Evolutionary conservation across 1,140 invertebrate genomes (phyloP), one percentile per base, ranked within the genome.

Genomic region (Chironomus tepperi): DNA sequence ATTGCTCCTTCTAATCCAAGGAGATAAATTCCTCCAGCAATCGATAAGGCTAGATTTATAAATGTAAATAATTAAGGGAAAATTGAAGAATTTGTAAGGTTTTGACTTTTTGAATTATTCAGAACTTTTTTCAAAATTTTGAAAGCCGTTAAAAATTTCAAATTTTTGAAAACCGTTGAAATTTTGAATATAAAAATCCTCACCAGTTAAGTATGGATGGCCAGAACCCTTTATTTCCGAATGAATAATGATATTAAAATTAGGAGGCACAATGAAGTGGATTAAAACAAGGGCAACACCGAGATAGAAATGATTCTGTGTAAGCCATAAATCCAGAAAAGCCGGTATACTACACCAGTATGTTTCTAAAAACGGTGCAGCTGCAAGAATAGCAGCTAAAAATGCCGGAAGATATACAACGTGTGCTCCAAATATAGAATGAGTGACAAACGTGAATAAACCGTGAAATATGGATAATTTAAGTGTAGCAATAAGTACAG

Each of bases 391-490:
- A 6, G 96, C 91, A 3, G 96, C 97, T 79, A 98, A 83, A 15
- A 93, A 94, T 80, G 96, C 93, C 2, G 97, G 97, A 76, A 99
- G 87, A 82, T 98, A 98, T 18, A 98, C 93, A 76, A 99, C 93
- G 80, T 96, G 93, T 0, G 97, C 91, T 77, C 93, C 92, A 82
- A 99, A 99, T 2, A 99, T 81, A 77, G 95, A 96, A 80, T 99
- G 97, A 73, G 97, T 93, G 42, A 99, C 88, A 95, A 97, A 99
- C 0, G 97, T 99, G 89, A 97, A 99, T 75, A 99, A 84, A 0
- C 96, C 97, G 82, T 99, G 98, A 84, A 99, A 99, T 0, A 93
- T 87, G 3, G 95, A 93, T 88, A 99, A 95, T 85, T 99, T 99
- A 76, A 98, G 93, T 0, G 96, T 97, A 0, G 96, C 96, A 67